Evolutionary conservation across 2,797 vertebrate species (phyloP).

Genomic region (Alexandromys oeconomus): DNA sequence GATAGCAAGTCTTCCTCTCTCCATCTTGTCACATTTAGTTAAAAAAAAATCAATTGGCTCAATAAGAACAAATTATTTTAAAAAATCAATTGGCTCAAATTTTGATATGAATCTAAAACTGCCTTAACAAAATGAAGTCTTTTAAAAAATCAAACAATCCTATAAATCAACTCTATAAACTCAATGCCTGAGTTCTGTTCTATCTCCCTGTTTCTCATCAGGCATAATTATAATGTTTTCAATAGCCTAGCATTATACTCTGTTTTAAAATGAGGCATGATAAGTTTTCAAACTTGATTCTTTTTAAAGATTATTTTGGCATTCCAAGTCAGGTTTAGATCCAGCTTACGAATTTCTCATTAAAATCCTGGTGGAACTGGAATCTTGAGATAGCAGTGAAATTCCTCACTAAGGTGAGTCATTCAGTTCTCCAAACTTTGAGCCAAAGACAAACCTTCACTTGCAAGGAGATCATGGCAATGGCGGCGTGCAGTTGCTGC

Average conservation of each 20-base stretch:
- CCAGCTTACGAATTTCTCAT: slow-evolving; percentile 1
- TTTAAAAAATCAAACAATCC: background rate
- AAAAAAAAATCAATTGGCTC: slow-evolving; percentile 40
- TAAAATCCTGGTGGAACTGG: background rate
- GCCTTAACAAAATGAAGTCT: background rate
- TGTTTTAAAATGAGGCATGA: background rate
- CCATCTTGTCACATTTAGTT: background rate
- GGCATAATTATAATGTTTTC: background rate
- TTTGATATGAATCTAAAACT: slow-evolving; percentile 7
- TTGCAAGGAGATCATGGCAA: background rate
- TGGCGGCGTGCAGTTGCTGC: background rate
- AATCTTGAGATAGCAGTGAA: background rate
- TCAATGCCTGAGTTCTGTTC: background rate
- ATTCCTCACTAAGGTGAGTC: background rate
- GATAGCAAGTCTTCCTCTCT: slow-evolving; percentile 11
- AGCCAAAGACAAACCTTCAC: background rate
- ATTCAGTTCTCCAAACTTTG: background rate
- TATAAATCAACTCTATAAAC: background rate
- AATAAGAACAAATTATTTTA: too few relatives aligned
- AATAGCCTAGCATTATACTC: background rate
- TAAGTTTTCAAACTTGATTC: background rate
- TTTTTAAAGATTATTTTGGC: slow-evolving; percentile 14
- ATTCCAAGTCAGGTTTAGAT: slow-evolving; percentile 32
- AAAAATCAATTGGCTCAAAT: background rate
- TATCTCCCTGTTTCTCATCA: slow-evolving; percentile 24